Base-by-base conservation (phyloP, 2,888 invertebrate genomes). In the Conops quadrifasciatus region DNA sequence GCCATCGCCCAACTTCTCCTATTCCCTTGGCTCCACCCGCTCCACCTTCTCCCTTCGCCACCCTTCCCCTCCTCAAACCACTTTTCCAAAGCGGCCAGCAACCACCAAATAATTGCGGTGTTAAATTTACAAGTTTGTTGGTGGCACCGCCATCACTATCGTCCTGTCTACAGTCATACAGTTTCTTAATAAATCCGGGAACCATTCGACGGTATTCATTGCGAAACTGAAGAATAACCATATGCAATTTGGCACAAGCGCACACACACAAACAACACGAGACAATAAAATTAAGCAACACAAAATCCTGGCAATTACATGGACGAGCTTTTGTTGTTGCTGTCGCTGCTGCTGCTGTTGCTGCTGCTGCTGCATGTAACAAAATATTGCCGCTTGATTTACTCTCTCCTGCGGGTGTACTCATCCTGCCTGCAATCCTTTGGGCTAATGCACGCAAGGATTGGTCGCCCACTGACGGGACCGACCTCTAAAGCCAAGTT, bases 291-390 rank as follows among this genome's bases (percentile, higher is more conserved):
- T 78, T 78, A 77, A 77, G 80, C 78, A 78, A 80, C 76, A 78
- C 76, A 78, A 81, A 81, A 81, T 82, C 80, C 80, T 79, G 80
- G 79, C 81, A 82, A 82, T 80, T 80, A 80, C 72, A 74, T 51
- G 73, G 72, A 26, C 65, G 43, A 59, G 47, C n/a, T 28, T 9
- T 24, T 26, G 58, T 26, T 24, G 19, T 2, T n/a, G 49, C n/a
- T 49, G 26, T n/a, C n/a, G 15, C 26, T n/a, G 45, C n/a, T 28
- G 28, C 16, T 26, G 58, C 28, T 24, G 19, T 2, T n/a, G 49
- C n/a, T 49, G 26, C 28, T 2, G 26, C 28, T 24, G 47, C 47
- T 7, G 26, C 49, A 49, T 49, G 64, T 49, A 64, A 68, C 60
- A 36, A 68, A 51, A 68, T 68, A 51, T 60, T 49, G 30, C 68